Evolutionary conservation across 2,113 vertebrate species (phyloP).

Genomic region (Leptobrachium ailaonicum): DNA sequence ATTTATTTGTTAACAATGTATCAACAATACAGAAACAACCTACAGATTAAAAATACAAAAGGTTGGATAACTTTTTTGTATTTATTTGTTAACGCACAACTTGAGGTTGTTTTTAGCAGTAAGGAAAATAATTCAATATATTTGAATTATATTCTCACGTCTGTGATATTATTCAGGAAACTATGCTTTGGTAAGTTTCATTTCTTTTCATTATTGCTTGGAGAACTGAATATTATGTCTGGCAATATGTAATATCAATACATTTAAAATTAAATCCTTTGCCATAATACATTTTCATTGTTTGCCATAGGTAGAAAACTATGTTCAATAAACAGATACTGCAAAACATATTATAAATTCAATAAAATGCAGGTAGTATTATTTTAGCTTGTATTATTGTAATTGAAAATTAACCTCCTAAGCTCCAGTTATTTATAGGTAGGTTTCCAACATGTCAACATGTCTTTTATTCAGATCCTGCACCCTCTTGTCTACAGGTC

Average conservation of each 20-base stretch:
- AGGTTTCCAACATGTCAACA: too few species aligned
- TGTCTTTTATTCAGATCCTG: too few species aligned
- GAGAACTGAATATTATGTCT: constrained; percentile 32
- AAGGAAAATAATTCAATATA: constrained; percentile 18
- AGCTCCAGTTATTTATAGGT: too few species aligned
- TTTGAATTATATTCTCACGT: constrained; percentile 17
- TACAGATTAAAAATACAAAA: too few species aligned
- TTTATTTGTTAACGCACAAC: neutral
- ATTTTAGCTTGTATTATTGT: too few species aligned
- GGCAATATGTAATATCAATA: constrained; percentile 47
- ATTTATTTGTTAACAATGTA: too few species aligned
- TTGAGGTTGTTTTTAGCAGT: neutral
- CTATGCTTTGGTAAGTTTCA: constrained; percentile 25
- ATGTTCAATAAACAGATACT: constrained; percentile 44
- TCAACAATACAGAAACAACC: too few species aligned
- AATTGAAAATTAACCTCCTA: too few species aligned
- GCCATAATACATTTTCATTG: constrained; percentile 44
- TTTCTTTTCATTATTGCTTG: constrained; percentile 27
- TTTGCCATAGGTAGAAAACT: constrained; percentile 47
- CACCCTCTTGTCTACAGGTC: too few species aligned
- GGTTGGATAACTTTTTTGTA: neutral
- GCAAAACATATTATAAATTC: constrained; percentile 42
- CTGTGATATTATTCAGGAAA: constrained; percentile 2
- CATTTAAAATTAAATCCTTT: constrained; percentile 45
- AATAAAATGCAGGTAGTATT: constrained; percentile 23